phyloP scores from a whole-genome alignment of 2,888 invertebrate genomes.

The Notodonta ziczac region DNA sequence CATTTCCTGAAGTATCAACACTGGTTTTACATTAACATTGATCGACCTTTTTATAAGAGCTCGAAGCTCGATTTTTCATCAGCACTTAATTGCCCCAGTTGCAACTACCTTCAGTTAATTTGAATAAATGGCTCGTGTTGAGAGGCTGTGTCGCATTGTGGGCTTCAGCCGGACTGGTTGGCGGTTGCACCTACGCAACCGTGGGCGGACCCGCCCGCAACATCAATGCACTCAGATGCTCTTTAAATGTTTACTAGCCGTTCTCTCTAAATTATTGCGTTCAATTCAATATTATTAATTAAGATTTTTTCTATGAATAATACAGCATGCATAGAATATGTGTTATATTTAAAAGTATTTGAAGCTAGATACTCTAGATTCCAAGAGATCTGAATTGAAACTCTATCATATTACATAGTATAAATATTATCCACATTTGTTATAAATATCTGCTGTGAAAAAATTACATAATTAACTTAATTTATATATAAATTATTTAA shows the following conservation, averaged over 20 bases:
- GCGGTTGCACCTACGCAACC: constrained; percentile 38
- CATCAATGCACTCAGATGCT: constrained; percentile 38
- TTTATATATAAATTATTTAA: no score
- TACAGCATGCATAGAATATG: not conserved
- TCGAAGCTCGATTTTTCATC: constrained; percentile 5
- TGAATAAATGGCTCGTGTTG: constrained; percentile 57
- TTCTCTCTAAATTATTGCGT: constrained; percentile 26
- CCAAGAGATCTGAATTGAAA: no score
- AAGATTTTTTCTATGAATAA: no score
- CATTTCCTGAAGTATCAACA: not conserved
- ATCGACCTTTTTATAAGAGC: not conserved
- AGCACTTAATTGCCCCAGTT: constrained; percentile 37
- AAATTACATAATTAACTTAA: no score
- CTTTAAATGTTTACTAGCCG: constrained; percentile 39
- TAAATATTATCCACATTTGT: no score
- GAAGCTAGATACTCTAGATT: no score
- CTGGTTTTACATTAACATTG: not conserved
- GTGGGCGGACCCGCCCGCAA: constrained; percentile 48
- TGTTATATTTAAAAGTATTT: no score
- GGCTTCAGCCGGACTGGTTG: constrained; percentile 33
- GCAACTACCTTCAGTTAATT: constrained; percentile 51
- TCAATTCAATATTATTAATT: constrained; percentile 7
- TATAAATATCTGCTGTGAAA: no score
- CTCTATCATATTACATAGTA: no score
- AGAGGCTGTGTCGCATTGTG: constrained; percentile 40